Evolutionary conservation across 2,888 invertebrate species (phyloP), one percentile per base, ranked within the genome.

Genomic region (Leucoptera coffeella): DNA sequence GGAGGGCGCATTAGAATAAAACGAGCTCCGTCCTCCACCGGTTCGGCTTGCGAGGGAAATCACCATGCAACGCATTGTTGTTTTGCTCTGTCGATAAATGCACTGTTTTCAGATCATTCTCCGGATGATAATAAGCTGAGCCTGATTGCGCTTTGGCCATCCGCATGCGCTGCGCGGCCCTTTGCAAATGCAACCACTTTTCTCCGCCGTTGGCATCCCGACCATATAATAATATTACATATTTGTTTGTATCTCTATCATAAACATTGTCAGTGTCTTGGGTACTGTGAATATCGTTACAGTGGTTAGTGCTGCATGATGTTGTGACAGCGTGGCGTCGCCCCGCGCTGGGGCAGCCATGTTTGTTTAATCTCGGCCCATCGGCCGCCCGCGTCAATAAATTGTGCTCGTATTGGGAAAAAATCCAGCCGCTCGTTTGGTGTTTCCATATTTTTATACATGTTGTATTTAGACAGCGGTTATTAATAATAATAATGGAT

Each of bases 351-450:
- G 47, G 61, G 49, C 57, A 56, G 65, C 61, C 64, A 65, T 69
- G 65, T 67, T 69, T 67, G 64, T 65, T 69, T 65, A 65, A 67
- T 67, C 67, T 59, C 56, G 59, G 58, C 59, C 52, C 60, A 60
- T 51, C 54, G 58, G 53, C 46, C 47, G 45, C 36, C 48, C 48
- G 60, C 60, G 65, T 69, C 65, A 67, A 65, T 69, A 65, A 64
- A 67, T 60, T 57, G n/a, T n/a, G 60, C 60, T 59, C 47, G 50
- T 54, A 59, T 59, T 50, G 47, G 44, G 52, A 53, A 55, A 51
- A 49, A 57, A 6, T 17, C 9, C 6, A 39, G 28, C 32, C 38
- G 40, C 40, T 50, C 48, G 39, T 49, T 49, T 54, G 55, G 7
- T 54, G 43, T 43, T 47, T 43, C 39, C 45, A 54, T 51, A 54